Evolutionary conservation across 2,113 vertebrate species (phyloP).

Genomic region (Andinoacara biseriatus): DNA sequence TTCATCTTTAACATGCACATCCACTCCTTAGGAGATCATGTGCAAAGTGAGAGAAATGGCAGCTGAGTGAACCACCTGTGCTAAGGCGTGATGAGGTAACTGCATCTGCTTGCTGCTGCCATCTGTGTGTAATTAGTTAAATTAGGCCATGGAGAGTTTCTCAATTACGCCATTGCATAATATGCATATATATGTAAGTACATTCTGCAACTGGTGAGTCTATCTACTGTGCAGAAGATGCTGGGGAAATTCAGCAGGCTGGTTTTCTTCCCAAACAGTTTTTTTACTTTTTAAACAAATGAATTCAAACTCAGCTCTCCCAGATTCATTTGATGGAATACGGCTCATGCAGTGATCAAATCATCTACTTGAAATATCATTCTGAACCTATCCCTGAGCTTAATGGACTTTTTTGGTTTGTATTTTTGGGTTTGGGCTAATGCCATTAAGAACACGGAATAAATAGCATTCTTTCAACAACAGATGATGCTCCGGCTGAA

Average conservation of each 20-base stretch:
- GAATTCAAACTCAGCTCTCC: not conserved
- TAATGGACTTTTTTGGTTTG: not conserved
- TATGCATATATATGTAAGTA: not conserved
- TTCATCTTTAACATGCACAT: constrained; percentile 28
- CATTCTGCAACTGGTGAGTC: not conserved
- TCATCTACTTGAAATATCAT: not conserved
- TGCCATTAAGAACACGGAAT: not conserved
- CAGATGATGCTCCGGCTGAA: constrained; percentile 1
- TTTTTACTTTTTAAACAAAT: not conserved
- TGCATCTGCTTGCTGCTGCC: constrained; percentile 60
- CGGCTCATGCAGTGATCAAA: not conserved
- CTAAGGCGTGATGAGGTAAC: constrained; percentile 48
- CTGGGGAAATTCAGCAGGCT: not conserved
- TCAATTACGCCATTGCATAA: constrained; percentile 16
- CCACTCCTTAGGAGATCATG: constrained; percentile 30
- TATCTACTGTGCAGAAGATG: not conserved
- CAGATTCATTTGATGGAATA: not conserved
- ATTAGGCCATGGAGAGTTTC: constrained; percentile 58
- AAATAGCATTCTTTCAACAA: not conserved
- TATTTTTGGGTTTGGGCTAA: not conserved
- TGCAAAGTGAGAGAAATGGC: constrained; percentile 52
- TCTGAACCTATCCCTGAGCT: not conserved
- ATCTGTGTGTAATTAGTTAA: constrained; percentile 73
- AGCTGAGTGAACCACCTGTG: constrained; percentile 67
- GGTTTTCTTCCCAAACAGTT: not conserved